phyloP scores from a whole-genome alignment of 53 echinoderm and acorn worm genomes.

The Temnopleurus reevesii region DNA sequence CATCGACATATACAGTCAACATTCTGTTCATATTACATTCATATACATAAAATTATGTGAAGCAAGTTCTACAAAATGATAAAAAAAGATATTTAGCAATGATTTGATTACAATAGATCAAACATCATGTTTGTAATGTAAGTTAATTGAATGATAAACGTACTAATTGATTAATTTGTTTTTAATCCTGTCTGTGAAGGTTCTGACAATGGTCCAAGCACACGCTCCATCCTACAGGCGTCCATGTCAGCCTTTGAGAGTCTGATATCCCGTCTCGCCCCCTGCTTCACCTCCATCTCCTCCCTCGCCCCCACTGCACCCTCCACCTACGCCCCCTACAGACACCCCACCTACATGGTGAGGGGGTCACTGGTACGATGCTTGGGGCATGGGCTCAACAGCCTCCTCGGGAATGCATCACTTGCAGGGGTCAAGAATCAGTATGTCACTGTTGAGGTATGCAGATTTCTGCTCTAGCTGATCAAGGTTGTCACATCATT shows the following conservation, averaged over 20 bases:
- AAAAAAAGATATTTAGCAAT: too few species aligned
- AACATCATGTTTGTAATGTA: neutral
- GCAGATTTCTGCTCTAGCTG: neutral
- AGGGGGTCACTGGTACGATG: constrained; percentile 67
- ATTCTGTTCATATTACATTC: too few species aligned
- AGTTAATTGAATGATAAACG: too few species aligned
- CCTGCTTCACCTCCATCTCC: constrained; percentile 56
- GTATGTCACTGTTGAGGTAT: constrained; percentile 44
- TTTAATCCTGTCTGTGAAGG: neutral
- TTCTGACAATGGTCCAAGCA: neutral
- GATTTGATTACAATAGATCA: too few species aligned
- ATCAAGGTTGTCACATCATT: too few species aligned
- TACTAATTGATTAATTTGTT: too few species aligned
- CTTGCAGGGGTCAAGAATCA: constrained; percentile 60
- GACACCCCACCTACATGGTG: constrained; percentile 45
- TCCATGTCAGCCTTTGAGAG: constrained; percentile 68
- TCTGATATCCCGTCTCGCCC: constrained; percentile 60
- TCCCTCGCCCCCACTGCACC: constrained; percentile 45
- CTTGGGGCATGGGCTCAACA: constrained; percentile 78
- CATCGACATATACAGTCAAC: too few species aligned
- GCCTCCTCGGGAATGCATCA: constrained; percentile 59
- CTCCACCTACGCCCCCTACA: constrained; percentile 24
- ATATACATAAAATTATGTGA: too few species aligned
- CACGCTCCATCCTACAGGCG: constrained; percentile 26
- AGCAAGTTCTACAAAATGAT: too few species aligned